These are phyloP conservation scores for Trichogramma pretiosum DNA, from an alignment of 1,140 invertebrate genomes.

Conservation along the genomic window DNA sequence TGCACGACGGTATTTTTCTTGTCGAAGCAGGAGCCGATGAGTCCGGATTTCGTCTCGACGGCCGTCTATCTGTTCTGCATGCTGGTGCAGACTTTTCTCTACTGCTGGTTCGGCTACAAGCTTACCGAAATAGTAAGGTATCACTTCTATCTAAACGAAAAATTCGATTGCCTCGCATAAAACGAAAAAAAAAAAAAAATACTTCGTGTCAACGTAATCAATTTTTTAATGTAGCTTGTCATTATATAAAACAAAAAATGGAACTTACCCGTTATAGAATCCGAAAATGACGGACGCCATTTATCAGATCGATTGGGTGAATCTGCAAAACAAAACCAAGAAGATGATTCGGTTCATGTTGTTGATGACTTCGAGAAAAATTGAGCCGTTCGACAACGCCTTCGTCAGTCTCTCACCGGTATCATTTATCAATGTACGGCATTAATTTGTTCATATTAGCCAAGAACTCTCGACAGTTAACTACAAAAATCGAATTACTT, in stretches of 20 bases:
- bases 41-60: constrained; percentile 6
- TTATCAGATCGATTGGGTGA: constrained; percentile 28
- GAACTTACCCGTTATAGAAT: too few species aligned
- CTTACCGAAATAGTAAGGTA: too few species aligned
- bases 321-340: constrained; percentile 15
- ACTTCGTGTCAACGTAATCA: too few species aligned
- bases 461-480: neutral
- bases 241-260: too few species aligned
- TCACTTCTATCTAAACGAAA: too few species aligned
- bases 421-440: constrained; percentile 25
- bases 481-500: constrained; percentile 3
- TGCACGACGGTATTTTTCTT: constrained; percentile 23
- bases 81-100: constrained; percentile 24
- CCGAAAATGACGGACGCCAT: constrained; percentile 20
- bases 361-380: constrained; percentile 14
- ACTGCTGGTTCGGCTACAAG: constrained; percentile 25
- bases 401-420: constrained; percentile 23
- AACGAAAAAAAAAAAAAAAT: too few species aligned
- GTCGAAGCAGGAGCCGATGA: constrained; percentile 1
- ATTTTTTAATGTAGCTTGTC: too few species aligned
- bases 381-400: constrained; percentile 21
- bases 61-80: constrained; percentile 16
- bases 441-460: neutral
- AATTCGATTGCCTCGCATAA: too few species aligned
- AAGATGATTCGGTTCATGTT: constrained; percentile 23